Percentiles rank a stretch among this genome's conserved stretches.
These are phyloP conservation scores for Felis catus DNA, from an alignment of 2,113 vertebrate genomes.

Conservation along the genomic window F.catus_Fca126_mat1.0 CM031418.1:36135501-36136000, in stretches of 20 bases:
- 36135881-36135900: not conserved
- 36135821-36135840: no score
- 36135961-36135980: not conserved
- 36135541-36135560: not conserved
- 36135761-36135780: not conserved
- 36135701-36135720: not conserved
- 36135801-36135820: not conserved
- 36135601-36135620: not conserved
- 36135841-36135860: not conserved
- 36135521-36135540: not conserved
- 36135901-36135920: not conserved
- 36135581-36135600: not conserved
- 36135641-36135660: not conserved
- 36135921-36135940: not conserved
- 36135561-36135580: not conserved
- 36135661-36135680: not conserved
- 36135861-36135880: not conserved
- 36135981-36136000: not conserved
- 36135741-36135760: not conserved
- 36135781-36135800: not conserved
- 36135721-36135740: not conserved
- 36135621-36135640: not conserved
- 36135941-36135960: not conserved
- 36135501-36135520: not conserved
- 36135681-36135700: not conserved